Evolutionary conservation across 2,888 invertebrate genomes (phyloP).

Genomic region (Amitus sp.): DNA sequence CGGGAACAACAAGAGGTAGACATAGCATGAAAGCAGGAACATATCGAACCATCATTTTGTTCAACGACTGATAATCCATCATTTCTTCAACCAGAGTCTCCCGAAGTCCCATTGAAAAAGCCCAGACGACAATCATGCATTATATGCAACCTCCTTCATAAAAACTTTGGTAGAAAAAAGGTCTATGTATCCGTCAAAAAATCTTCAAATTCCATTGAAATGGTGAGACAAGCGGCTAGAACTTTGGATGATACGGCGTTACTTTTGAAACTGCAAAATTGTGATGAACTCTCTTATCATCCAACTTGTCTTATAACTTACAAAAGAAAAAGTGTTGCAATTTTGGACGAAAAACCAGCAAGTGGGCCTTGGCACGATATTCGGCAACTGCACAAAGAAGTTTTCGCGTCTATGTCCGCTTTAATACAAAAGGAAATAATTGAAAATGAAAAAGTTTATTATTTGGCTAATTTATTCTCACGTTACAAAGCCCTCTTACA

Average conservation of each 20-base stretch:
- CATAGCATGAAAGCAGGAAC: too few relatives aligned
- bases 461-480: not conserved
- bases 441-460: not conserved
- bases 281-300: slow-evolving; percentile 3
- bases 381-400: slow-evolving; percentile 10
- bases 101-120: not conserved
- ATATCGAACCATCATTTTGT: too few relatives aligned
- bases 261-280: slow-evolving; percentile 4
- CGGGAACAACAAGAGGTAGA: too few relatives aligned
- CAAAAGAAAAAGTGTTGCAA: not conserved
- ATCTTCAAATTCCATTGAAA: not conserved
- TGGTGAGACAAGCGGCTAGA: not conserved
- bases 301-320: slow-evolving; percentile 4
- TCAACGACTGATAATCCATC: too few relatives aligned
- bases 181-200: not conserved
- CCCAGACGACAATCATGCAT: slow-evolving; percentile 1
- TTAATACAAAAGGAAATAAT: not conserved
- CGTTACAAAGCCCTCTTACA: slow-evolving; percentile 4
- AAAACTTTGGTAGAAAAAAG: not conserved
- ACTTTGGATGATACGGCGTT: not conserved
- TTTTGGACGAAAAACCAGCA: not conserved
- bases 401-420: slow-evolving; percentile 1
- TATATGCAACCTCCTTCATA: slow-evolving; percentile 1
- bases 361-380: not conserved
- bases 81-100: not conserved